Evolutionary conservation across 2,888 invertebrate genomes (phyloP), one percentile per base, ranked within the genome.

Genomic region (Cataglyphis livida): DNA sequence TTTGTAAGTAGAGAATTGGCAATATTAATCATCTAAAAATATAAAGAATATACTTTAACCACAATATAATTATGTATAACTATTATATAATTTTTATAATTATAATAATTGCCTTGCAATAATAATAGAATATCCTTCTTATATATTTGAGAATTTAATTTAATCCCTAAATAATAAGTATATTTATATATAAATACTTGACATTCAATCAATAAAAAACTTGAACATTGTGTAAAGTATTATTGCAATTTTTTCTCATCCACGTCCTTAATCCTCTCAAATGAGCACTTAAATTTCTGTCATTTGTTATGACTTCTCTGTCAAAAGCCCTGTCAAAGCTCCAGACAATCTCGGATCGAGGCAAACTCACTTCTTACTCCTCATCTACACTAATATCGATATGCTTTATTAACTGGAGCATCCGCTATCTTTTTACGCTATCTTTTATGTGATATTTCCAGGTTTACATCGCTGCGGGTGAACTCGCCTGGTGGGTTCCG

Each of bases 381-480:
- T 57, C 15, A 28, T 4, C 4, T 9, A 12, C 5, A n/a, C 25
- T 70, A 21, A 76, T 21, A 15, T 18, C 18, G 51, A 65, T 76
- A 70, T 41, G 15, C 28, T 54, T 21, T 70, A 76, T 57, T 76
- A 54, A 70, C 28, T 66, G 21, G 28, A n/a, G 35, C 5, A 18
- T 54, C 0, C 54, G 35, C 61, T 32, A 75, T 75, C 18, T 78
- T 62, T 51, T 81, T 61, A 48, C 21, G 21, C 21, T 21, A 21
- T 21, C 21, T 21, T 21, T 21, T 21, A 41, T 41, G 18, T 62
- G 61, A 41, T 61, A 78, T 78, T 81, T 81, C 21, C 48, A 76
- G 51, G 61, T 76, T 81, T 78, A 51, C 18, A 64, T 51, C 51
- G 51, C 62, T 78, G 62, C 62, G 61, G 78, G 54, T 54, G 41